phyloP scores from a whole-genome alignment of 2,888 invertebrate species.

The Campaea margaritaria region DNA sequence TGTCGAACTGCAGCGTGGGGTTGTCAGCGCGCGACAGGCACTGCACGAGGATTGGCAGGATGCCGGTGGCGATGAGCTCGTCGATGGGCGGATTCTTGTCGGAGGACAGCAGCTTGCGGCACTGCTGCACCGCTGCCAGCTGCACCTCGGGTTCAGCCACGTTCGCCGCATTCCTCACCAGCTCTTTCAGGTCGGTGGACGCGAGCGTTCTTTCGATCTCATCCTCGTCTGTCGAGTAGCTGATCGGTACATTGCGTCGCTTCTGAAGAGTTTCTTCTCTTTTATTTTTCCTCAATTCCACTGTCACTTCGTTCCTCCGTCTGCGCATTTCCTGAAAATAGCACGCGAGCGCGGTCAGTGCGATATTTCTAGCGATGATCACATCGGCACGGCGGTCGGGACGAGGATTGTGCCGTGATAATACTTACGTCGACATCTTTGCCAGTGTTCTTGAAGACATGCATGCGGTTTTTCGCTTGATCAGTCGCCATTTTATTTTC shows the following conservation, averaged over 20 bases:
- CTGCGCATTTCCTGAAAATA: conserved; percentile 96
- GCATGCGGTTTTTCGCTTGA: conserved; percentile 93
- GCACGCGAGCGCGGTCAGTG: conserved; percentile 44
- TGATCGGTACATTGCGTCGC: conserved; percentile 96
- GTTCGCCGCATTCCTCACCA: conserved; percentile 94
- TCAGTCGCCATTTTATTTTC: conserved; percentile 91
- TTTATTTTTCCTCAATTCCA: conserved; percentile 99
- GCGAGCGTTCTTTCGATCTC: conserved; percentile 89
- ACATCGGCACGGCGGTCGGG: neutral
- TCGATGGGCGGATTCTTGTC: conserved; percentile 99
- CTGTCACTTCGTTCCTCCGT: conserved; percentile 97
- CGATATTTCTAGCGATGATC: conserved; percentile 10
- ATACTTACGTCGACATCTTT: conserved; percentile 99
- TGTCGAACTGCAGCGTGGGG: conserved; percentile 97
- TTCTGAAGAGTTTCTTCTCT: conserved; percentile 98
- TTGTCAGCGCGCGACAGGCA: conserved; percentile 95
- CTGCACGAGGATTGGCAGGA: conserved; percentile 96
- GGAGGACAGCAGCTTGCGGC: conserved; percentile 97
- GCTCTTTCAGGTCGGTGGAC: conserved; percentile 90
- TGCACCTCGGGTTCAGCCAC: conserved; percentile 92
- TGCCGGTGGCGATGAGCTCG: conserved; percentile 96
- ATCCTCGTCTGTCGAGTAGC: conserved; percentile 93
- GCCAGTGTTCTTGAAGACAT: conserved; percentile 99
- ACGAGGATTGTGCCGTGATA: conserved; percentile 9
- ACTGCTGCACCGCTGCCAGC: conserved; percentile 96